These are phyloP conservation scores for Hirtodrosophila histrioides DNA, from an alignment of 2,888 invertebrate genomes.

Conservation along the genomic window DNA sequence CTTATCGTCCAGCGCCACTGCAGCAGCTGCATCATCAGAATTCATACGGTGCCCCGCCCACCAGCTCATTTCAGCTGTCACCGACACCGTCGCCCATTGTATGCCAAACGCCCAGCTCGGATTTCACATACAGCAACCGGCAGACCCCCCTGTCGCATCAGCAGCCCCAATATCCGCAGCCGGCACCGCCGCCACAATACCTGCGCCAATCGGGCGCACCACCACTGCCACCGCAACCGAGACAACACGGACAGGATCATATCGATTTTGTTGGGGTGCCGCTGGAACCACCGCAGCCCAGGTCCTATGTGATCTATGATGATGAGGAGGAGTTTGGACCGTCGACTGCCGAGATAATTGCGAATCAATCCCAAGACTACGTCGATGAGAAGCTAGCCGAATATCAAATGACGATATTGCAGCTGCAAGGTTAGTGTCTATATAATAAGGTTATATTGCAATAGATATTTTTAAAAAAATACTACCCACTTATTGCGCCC, in stretches of 20 bases:
- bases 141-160: constrained; percentile 84
- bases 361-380: constrained; percentile 96
- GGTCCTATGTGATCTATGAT: constrained; percentile 86
- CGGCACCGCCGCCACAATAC: constrained; percentile 81
- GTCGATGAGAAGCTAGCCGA: constrained; percentile 96
- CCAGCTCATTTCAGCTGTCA: constrained; percentile 84
- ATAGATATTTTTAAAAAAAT: too few relatives aligned
- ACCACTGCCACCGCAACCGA: constrained; percentile 81
- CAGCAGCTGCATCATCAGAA: constrained; percentile 83
- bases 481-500: too few relatives aligned
- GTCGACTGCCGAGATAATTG: constrained; percentile 95
- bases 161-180: constrained; percentile 77
- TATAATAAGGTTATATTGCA: too few relatives aligned
- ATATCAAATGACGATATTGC: constrained; percentile 95
- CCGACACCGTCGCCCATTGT: constrained; percentile 87
- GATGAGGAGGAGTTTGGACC: constrained; percentile 92
- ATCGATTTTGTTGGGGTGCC: constrained; percentile 88
- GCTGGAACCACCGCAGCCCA: constrained; percentile 89
- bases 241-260: constrained; percentile 82
- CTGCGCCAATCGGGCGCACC: constrained; percentile 77
- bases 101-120: constrained; percentile 86
- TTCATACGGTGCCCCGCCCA: constrained; percentile 75
- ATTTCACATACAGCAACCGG: constrained; percentile 87
- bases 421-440: constrained; percentile 92
- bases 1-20: constrained; percentile 83